Percentiles rank a stretch among this genome's conserved stretches.
These are phyloP conservation scores for Nyctibius grandis DNA, from an alignment of 2,797 vertebrate species.

Conservation along the genomic window DNA sequence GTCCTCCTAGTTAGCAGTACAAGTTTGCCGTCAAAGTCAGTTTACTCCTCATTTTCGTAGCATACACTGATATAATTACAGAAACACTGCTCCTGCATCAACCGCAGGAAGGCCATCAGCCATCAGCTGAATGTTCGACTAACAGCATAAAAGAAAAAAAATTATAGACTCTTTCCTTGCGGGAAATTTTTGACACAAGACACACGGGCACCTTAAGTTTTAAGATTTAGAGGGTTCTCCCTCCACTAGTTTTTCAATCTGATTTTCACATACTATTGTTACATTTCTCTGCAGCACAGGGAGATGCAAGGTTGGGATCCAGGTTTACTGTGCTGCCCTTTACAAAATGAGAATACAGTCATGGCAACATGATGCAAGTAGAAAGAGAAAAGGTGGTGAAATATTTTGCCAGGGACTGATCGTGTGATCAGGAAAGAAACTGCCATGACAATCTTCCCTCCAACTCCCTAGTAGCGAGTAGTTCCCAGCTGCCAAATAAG, in stretches of 20 bases:
- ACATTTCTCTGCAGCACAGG: neutral
- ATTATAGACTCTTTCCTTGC: neutral
- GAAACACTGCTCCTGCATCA: neutral
- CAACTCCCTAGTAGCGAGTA: neutral
- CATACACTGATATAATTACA: neutral
- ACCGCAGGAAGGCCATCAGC: neutral
- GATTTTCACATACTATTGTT: neutral
- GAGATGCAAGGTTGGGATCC: neutral
- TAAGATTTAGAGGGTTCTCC: neutral
- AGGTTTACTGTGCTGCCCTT: neutral
- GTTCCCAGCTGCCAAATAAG: neutral
- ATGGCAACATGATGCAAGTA: neutral
- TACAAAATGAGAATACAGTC: neutral
- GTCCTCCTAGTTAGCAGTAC: neutral
- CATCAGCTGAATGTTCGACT: neutral
- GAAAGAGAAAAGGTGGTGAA: neutral
- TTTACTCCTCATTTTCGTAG: neutral
- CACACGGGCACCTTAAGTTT: neutral
- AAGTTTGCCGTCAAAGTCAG: neutral
- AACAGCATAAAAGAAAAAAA: neutral
- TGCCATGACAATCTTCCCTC: neutral
- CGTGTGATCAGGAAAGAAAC: rapidly evolving
- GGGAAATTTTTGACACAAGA: neutral
- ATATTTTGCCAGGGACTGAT: neutral
- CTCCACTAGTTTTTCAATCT: neutral